Percentiles rank a stretch among this genome's conserved stretches.
These are phyloP conservation scores for Aphelenchoides besseyi DNA, from an alignment of 1,140 invertebrate genomes.

Conservation along the genomic window DNA sequence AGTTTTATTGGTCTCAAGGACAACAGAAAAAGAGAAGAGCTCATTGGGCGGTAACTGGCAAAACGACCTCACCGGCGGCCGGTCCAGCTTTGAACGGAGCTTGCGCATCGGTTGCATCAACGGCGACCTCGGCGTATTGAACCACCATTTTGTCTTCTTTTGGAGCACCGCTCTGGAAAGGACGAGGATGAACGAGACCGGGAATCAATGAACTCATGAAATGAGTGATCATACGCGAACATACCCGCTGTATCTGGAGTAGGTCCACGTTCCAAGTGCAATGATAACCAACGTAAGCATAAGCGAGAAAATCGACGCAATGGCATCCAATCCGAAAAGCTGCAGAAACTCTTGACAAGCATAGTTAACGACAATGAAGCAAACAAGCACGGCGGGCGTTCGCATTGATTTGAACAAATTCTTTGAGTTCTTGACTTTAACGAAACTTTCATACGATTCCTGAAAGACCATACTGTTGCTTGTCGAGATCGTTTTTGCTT, in stretches of 20 bases:
- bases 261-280: slow-evolving; percentile 51
- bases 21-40: too few relatives aligned
- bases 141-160: too few relatives aligned
- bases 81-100: too few relatives aligned
- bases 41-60: too few relatives aligned
- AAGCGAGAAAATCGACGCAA: slow-evolving; percentile 57
- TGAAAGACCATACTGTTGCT: slow-evolving; percentile 24
- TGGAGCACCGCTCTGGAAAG: too few relatives aligned
- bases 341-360: slow-evolving; percentile 62
- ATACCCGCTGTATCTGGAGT: slow-evolving; percentile 59
- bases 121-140: too few relatives aligned
- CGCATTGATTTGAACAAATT: slow-evolving; percentile 63
- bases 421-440: slow-evolving; percentile 57
- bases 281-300: slow-evolving; percentile 49
- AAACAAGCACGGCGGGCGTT: slow-evolving; percentile 59
- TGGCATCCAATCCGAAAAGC: slow-evolving; percentile 48
- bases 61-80: too few relatives aligned
- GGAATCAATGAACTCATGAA: too few relatives aligned
- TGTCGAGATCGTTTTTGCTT: neutral
- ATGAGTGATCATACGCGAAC: too few relatives aligned
- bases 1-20: too few relatives aligned
- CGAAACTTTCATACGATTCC: slow-evolving; percentile 54
- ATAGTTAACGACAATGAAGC: slow-evolving; percentile 55
- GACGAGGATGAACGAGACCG: too few relatives aligned
- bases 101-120: too few relatives aligned